Evolutionary conservation across 2,113 vertebrate species (phyloP), one percentile per base, ranked within the genome.

Genomic region (Periophthalmodon schlosseri): DNA sequence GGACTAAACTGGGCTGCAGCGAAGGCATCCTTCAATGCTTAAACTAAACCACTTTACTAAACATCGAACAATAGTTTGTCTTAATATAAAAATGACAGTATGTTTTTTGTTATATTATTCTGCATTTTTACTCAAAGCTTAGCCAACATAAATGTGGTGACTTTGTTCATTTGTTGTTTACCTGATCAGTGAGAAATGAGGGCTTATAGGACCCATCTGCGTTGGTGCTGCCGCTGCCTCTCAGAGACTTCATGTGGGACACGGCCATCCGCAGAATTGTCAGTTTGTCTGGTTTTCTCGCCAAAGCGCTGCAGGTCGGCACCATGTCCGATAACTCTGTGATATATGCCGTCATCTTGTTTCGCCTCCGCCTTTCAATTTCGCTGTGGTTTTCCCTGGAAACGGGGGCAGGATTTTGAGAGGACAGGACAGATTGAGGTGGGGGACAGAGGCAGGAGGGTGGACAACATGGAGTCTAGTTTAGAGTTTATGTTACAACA

Each of bases 261-360:
- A 99, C 98, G 0, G 98, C 98, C 98, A 99, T 99, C 82, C 98
- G 96, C 74, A 99, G 89, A 80, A 99, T 99, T 80, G 98, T 99
- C 6, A 99, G 93, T 78, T 99, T 99, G 95, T 99, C 97, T 0
- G 98, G 98, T 83, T 99, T 99, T 71, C 98, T 95, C 5, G 97
- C 97, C 90, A 99, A 91, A 33, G 98, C 97, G 0, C 95, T 99
- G 90, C 98, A 99, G 15, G 97, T 97, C 82, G 98, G 98, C 79
- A 99, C 98, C 98, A 99, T 99, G 77, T 99, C 98, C 0, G 98
- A 99, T 71, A 94, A 79, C 76, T 94, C 94, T 5, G 93, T 93
- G 84, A 94, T 94, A 85, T 94, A 94, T 1, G 94, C 93, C 0
- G 93, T 94, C 93, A 94, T 94, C 86, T 94, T 94, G 86, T 95